A percentile compares a stretch with the other conserved stretches of the same genome.
Conservation (phyloP, 2,797 vertebrate species). For the Ibycter americanus region DNA sequence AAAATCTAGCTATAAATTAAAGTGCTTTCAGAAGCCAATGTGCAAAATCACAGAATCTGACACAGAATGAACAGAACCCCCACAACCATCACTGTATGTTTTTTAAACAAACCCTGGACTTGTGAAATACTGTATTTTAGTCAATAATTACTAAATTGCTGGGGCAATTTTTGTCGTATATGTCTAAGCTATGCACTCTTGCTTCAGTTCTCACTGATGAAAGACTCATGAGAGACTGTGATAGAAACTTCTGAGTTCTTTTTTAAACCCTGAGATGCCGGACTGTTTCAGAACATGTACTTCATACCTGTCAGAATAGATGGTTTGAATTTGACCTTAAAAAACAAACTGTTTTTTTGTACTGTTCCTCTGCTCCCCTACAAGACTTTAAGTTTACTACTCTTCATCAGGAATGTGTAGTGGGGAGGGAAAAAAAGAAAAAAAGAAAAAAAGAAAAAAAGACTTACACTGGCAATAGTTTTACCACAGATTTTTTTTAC, state of each 20-base stretch:
- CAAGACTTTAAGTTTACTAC: background rate
- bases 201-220: background rate
- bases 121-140: background rate
- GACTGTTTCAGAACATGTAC: background rate
- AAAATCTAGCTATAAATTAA: background rate
- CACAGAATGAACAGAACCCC: background rate
- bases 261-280: background rate
- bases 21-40: background rate
- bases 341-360: background rate
- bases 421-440: background rate
- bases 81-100: background rate
- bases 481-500: background rate
- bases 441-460: background rate
- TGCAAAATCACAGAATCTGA: background rate
- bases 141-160: background rate
- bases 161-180: background rate
- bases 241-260: background rate
- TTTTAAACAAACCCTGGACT: background rate
- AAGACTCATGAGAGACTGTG: background rate
- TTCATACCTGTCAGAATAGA: background rate
- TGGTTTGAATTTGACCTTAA: background rate
- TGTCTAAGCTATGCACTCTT: background rate
- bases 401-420: background rate
- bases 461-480: background rate
- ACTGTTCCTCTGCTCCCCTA: background rate